Evolutionary conservation across 2,113 vertebrate species (phyloP).

Genomic region (Petaurus breviceps): DNA sequence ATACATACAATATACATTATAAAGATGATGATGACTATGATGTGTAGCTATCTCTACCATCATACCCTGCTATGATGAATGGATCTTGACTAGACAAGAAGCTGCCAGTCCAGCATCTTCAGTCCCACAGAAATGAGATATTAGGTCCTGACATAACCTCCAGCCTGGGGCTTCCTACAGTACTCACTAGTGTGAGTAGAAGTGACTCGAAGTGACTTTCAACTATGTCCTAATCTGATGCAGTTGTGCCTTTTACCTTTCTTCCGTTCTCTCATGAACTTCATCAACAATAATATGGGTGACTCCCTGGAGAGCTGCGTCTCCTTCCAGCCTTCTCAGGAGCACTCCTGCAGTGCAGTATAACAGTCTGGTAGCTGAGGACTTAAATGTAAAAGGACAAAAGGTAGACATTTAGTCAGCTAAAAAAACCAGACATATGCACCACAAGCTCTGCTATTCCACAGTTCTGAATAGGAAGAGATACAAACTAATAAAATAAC

Average conservation of each 20-base stretch:
- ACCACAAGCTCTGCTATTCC: background rate
- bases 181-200: background rate
- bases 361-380: conserved; percentile 92
- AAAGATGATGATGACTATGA: too few relatives aligned
- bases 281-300: conserved; percentile 97
- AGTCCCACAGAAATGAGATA: background rate
- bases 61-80: too few relatives aligned
- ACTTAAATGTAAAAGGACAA: conserved; percentile 80
- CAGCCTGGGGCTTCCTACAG: background rate
- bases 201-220: conserved; percentile 6
- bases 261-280: conserved; percentile 97
- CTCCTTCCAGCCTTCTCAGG: conserved; percentile 93
- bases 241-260: conserved; percentile 87
- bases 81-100: background rate
- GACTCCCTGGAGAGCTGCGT: conserved; percentile 88
- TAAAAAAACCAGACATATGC: background rate
- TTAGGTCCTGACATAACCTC: background rate
- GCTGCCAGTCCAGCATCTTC: background rate
- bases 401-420: conserved; percentile 33
- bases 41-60: too few relatives aligned
- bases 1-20: too few relatives aligned
- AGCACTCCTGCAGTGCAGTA: conserved; percentile 98
- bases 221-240: background rate
- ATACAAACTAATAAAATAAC: conserved; percentile 2
- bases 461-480: background rate